phyloP scores from a whole-genome alignment of 2,888 invertebrate species.

The Zaprionus bogoriensis region DNA sequence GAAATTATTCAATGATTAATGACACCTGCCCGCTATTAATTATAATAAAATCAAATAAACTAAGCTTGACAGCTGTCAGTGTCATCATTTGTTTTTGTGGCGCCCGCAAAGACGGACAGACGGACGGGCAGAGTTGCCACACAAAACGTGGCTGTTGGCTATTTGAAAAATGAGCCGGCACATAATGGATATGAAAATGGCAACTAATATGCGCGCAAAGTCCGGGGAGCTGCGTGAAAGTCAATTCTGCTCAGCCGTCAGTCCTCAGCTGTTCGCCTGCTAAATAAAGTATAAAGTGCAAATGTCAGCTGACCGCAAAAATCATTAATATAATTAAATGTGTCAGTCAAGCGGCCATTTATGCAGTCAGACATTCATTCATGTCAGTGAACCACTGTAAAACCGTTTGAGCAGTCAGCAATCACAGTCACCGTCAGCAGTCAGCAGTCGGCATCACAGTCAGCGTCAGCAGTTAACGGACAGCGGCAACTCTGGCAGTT shows the following conservation, averaged over 20 bases:
- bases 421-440: conserved; percentile 15
- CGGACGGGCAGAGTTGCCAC: conserved; percentile 32
- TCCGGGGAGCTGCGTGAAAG: conserved; percentile 59
- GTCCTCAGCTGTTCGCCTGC: conserved; percentile 46
- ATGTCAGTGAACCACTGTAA: conserved; percentile 63
- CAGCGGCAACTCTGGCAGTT: conserved; percentile 53
- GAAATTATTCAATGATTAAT: conserved; percentile 80
- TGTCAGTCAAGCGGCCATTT: conserved; percentile 78
- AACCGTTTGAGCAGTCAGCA: conserved; percentile 32
- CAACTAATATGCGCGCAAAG: conserved; percentile 42
- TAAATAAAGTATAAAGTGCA: conserved; percentile 80
- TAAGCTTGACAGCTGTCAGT: conserved; percentile 81
- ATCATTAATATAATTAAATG: conserved; percentile 80
- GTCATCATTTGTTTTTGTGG: conserved; percentile 72
- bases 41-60: conserved; percentile 82
- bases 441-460: conserved; percentile 9
- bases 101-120: conserved; percentile 42
- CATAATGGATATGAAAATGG: conserved; percentile 26
- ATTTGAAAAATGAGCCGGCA: conserved; percentile 66
- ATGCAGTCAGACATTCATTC: conserved; percentile 73
- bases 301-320: conserved; percentile 80
- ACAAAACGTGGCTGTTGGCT: conserved; percentile 58
- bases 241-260: conserved; percentile 43
- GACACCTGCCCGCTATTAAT: conserved; percentile 78
- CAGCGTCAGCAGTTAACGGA: background rate